Evolutionary conservation across 2,797 vertebrate genomes (phyloP), one percentile per base, ranked within the genome.

Genomic region (Sebastes ruberrimus): DNA sequence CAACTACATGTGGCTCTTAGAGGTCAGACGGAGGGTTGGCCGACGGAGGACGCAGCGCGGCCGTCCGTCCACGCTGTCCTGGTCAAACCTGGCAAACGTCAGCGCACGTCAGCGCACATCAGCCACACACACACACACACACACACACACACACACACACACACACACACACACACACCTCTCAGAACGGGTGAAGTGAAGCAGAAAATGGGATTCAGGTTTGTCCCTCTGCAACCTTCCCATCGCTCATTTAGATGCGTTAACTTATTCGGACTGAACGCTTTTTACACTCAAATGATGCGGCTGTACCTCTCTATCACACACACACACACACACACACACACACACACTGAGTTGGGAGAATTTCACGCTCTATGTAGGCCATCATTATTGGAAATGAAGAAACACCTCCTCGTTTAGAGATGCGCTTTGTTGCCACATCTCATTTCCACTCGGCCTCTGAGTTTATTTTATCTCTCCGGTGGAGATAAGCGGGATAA

Each of bases 341-440:
- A 82, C 75, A 68, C 68, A 28, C 65, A 2, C 70, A 61, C 62
- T 5, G 61, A 78, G 81, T 71, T 81, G 69, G 70, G 67, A 90
- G 82, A 83, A 88, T 94, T 93, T 94, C 89, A 94, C 81, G 86
- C 89, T 89, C 85, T 89, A 90, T 78, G 91, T 87, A 85, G 84
- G 78, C 86, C 81, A 71, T 91, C 74, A 86, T 92, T 90, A 90
- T 76, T 78, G 82, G 85, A 90, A 91, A 93, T 88, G 89, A 86
- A 92, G 86, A 86, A 92, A 90, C 89, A 86, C 76, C 87, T 90
- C 85, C 82, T 82, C 63, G 71, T 89, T 94, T 89, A 91, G 88
- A 87, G 84, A 90, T 83, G 89, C 73, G 73, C 68, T 90, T 91
- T 88, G 90, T 91, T 79, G 78, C 82, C 90, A 82, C 86, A 81